Evolutionary conservation across 2,888 invertebrate species (phyloP).

Genomic region (Drosophila borborema): DNA sequence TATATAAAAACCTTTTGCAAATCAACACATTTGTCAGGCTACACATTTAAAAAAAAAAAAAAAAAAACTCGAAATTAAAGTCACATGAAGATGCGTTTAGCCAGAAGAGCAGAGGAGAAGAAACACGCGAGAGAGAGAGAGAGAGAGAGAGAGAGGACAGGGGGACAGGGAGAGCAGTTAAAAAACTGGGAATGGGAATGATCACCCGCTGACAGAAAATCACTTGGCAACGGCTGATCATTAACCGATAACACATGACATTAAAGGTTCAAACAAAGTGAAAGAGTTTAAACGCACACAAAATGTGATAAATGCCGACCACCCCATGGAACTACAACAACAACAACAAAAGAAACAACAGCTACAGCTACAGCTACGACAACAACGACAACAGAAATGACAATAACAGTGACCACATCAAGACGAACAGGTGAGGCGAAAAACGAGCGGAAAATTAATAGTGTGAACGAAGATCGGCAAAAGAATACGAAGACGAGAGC

Average conservation of each 20-base stretch:
- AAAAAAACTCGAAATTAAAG: conserved; percentile 4
- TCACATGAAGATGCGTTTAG: neutral
- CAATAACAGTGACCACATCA: conserved; percentile 36
- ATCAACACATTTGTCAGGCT: conserved; percentile 69
- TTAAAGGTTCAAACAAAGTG: conserved; percentile 76
- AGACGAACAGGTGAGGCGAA: conserved; percentile 58
- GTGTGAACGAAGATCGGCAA: conserved; percentile 76
- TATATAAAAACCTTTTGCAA: conserved; percentile 49
- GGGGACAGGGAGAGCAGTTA: neutral
- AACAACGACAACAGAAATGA: conserved; percentile 2
- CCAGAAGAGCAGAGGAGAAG: neutral
- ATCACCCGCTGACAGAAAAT: conserved; percentile 80
- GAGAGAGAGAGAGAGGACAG: neutral
- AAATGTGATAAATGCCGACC: conserved; percentile 82
- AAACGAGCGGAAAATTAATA: conserved; percentile 81
- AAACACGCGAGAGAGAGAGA: neutral
- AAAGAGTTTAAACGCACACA: conserved; percentile 70
- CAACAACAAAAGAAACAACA: conserved; percentile 21
- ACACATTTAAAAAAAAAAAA: conserved; percentile 53
- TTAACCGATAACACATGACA: conserved; percentile 84
- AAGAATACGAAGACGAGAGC: conserved; percentile 24
- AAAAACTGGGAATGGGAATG: conserved; percentile 16
- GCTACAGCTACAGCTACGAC: neutral
- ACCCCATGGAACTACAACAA: conserved; percentile 66
- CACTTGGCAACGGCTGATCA: conserved; percentile 79